Evolutionary conservation across 2,113 vertebrate genomes (phyloP), one percentile per base, ranked within the genome.

Genomic region (Nycticebus coucang): DNA sequence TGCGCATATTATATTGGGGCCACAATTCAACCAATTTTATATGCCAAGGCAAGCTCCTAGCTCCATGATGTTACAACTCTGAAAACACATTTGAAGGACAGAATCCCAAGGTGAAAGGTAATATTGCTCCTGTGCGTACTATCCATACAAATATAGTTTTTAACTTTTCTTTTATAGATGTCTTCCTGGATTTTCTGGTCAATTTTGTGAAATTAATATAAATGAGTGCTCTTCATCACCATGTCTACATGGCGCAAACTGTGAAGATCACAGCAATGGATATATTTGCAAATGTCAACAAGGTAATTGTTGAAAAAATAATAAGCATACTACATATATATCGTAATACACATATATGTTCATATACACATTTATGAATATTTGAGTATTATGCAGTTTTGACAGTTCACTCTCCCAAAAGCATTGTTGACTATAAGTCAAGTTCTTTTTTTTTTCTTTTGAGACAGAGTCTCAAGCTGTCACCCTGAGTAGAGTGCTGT

Each of bases 151-250:
- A 5, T 28, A 13, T 57, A 11, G 66, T 30, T 75, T 87, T 87
- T 75, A 4, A 59, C 26, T 72, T 97, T 37, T 97, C 87, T 96
- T 22, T n/a, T 95, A 94, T 95, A 98, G 98, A 74, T 98, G 97
- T 88, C 97, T 97, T 45, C 22, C 91, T 94, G 98, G 97, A 94
- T 98, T 98, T 97, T 98, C 98, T 89, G 98, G 97, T 68, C 80
- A 96, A 71, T 98, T 98, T 95, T 98, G 97, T 98, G 97, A 98
- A 98, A 82, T 94, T 59, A 97, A 98, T 95, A 95, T 99, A 98
- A 99, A 99, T 97, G 99, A 99, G 96, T 99, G 98, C 86, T 98
- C 98, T 97, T 99, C 99, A 95, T 98, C 98, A 93, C 98, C 99
- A 64, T 99, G 99, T 98, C 97, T 98, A 59, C 98, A 99, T 12